Conservation (phyloP, 92 coral and sea anemone species). For the Porites cylindrica region DNA sequence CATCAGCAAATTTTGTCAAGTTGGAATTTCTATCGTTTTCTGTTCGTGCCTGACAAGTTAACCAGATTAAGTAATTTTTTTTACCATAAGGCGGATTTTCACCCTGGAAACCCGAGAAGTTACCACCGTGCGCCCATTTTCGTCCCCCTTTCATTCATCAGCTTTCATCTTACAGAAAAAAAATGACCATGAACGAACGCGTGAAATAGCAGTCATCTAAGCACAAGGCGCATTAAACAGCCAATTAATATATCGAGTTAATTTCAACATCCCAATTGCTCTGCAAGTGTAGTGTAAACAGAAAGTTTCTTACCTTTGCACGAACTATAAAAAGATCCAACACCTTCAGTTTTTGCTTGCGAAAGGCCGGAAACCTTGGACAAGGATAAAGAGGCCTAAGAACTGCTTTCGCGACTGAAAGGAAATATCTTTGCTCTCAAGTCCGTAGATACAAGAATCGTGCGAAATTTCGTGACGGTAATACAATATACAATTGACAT, state of each 20-base stretch:
- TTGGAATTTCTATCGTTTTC: neutral
- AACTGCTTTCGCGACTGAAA: neutral
- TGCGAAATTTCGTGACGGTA: conserved; percentile 46
- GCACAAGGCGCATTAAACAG: neutral
- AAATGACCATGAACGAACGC: neutral
- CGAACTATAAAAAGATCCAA: neutral
- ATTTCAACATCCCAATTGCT: neutral
- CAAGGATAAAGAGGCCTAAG: neutral
- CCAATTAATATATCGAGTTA: neutral
- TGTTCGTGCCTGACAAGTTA: neutral
- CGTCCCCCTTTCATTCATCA: neutral
- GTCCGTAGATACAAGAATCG: conserved; percentile 14
- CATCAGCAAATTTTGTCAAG: neutral
- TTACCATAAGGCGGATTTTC: neutral
- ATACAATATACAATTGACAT: conserved; percentile 47
- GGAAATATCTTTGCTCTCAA: conserved; percentile 3
- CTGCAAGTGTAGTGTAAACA: neutral
- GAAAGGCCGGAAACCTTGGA: neutral
- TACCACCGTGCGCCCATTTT: too few relatives aligned
- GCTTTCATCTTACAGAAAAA: neutral
- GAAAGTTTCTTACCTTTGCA: conserved; percentile 17
- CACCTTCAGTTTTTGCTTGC: neutral
- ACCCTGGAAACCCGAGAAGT: neutral
- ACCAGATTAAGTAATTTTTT: neutral
- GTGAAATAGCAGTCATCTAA: neutral